phyloP scores from a whole-genome alignment of 2,113 vertebrate genomes.

The Podilymbus podiceps region DNA sequence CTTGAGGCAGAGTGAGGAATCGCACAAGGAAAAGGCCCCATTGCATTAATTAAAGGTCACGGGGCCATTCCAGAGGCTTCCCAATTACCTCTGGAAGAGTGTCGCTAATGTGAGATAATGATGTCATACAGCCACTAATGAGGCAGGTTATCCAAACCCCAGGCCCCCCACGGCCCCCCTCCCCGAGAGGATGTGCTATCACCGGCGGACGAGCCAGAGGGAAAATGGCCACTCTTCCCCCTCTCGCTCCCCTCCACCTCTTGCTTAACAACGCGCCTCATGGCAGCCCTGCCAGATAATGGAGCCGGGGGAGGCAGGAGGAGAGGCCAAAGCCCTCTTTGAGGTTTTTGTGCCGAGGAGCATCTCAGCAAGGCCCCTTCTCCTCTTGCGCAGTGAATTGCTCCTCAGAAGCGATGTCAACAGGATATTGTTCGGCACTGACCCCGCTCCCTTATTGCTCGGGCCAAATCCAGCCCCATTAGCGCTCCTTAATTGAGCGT shows the following conservation, averaged over 20 bases:
- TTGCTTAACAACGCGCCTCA: neutral
- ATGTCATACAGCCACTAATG: constrained; percentile 66
- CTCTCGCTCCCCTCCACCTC: neutral
- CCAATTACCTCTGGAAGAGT: constrained; percentile 66
- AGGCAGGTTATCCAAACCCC: constrained; percentile 53
- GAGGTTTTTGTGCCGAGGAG: neutral
- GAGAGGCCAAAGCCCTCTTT: neutral
- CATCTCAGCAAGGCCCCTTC: neutral
- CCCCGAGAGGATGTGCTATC: neutral
- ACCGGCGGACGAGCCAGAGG: neutral
- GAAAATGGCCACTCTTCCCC: neutral
- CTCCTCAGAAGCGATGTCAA: constrained; percentile 60
- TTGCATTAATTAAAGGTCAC: constrained; percentile 66
- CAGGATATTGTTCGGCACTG: constrained; percentile 72
- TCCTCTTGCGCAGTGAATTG: neutral
- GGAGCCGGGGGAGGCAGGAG: neutral
- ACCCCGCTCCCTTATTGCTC: constrained; percentile 74
- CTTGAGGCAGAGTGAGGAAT: constrained; percentile 31
- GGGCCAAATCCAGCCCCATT: constrained; percentile 75
- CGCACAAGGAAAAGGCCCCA: neutral
- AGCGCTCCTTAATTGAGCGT: constrained; percentile 78
- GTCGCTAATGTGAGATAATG: constrained; percentile 73
- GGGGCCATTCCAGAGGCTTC: constrained; percentile 57
- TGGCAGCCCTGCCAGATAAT: neutral
- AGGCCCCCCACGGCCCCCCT: neutral